Conservation (phyloP, 2,888 invertebrate genomes). For the Hedya salicella region DNA sequence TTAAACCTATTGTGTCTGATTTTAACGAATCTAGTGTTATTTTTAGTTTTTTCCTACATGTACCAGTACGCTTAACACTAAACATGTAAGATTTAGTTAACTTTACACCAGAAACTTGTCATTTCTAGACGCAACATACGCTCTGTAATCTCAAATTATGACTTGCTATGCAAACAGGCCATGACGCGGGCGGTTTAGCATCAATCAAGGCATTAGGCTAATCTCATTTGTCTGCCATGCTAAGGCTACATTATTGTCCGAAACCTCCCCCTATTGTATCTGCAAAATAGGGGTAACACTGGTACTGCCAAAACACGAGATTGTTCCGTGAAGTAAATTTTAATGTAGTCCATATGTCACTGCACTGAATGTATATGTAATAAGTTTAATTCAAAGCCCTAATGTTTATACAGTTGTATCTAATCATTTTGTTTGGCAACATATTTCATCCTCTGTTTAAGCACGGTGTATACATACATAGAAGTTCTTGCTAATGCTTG, state of each 20-base stretch:
- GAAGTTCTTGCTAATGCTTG: no score
- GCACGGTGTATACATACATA: no score
- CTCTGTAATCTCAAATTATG: slow-evolving; percentile 45
- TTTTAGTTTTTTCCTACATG: no score
- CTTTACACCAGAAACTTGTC: slow-evolving; percentile 3
- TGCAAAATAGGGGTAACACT: neutral
- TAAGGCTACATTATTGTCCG: slow-evolving; percentile 41
- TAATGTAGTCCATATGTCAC: neutral
- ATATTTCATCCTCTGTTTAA: no score
- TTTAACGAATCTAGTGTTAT: no score
- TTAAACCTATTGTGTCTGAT: no score
- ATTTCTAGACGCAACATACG: slow-evolving; percentile 36
- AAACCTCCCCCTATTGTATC: slow-evolving; percentile 31
- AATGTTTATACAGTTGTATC: no score
- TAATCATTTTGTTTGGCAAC: no score
- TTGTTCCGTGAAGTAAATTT: slow-evolving; percentile 9
- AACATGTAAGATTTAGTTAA: neutral
- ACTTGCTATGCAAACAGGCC: slow-evolving; percentile 42
- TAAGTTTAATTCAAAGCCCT: no score
- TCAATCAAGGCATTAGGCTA: slow-evolving; percentile 77
- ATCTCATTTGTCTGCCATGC: slow-evolving; percentile 68
- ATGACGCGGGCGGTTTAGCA: slow-evolving; percentile 58
- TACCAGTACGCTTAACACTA: no score
- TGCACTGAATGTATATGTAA: neutral
- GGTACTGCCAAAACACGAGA: neutral